A percentile compares a stretch with the other conserved stretches of the same genome.
Conservation (phyloP, 2,888 invertebrate genomes). For the Exocentrus adspersus region DNA sequence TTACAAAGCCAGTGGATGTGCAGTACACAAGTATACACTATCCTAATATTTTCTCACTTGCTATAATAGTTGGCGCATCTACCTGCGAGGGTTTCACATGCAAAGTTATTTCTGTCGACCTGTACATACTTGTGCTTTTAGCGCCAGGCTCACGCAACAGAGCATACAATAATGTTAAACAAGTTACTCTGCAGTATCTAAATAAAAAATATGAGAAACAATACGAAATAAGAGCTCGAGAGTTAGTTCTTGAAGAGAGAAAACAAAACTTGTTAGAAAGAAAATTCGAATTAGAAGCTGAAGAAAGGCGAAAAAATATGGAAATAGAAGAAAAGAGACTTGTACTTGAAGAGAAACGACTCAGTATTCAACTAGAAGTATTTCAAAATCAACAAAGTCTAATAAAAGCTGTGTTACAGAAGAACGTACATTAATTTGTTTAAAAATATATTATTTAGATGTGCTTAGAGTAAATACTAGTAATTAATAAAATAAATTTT, state of each 20-base stretch:
- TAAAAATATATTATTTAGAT: background rate
- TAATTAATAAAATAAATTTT: background rate
- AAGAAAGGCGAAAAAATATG: slow-evolving; percentile 15
- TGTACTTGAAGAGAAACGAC: slow-evolving; percentile 9
- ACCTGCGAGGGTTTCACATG: too few species aligned
- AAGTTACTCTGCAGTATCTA: slow-evolving; percentile 4
- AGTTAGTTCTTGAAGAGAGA: slow-evolving; percentile 21
- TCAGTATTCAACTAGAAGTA: slow-evolving; percentile 15
- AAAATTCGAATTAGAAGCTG: slow-evolving; percentile 17
- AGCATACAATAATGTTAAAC: too few species aligned
- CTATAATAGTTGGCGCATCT: too few species aligned
- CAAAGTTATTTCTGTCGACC: too few species aligned
- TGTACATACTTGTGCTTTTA: too few species aligned
- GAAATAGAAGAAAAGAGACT: slow-evolving; percentile 13
- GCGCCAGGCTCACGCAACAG: too few species aligned
- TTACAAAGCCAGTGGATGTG: too few species aligned
- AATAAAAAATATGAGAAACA: slow-evolving; percentile 19
- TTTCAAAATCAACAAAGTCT: slow-evolving; percentile 23
- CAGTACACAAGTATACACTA: too few species aligned
- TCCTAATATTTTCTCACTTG: too few species aligned
- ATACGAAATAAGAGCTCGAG: slow-evolving; percentile 14
- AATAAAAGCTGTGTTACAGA: background rate
- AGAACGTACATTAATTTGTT: background rate
- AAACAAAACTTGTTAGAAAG: slow-evolving; percentile 15
- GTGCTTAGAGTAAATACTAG: background rate